Evolutionary conservation across 2,113 vertebrate species (phyloP), one percentile per base, ranked within the genome.

Genomic region (Myocastor coypus): DNA sequence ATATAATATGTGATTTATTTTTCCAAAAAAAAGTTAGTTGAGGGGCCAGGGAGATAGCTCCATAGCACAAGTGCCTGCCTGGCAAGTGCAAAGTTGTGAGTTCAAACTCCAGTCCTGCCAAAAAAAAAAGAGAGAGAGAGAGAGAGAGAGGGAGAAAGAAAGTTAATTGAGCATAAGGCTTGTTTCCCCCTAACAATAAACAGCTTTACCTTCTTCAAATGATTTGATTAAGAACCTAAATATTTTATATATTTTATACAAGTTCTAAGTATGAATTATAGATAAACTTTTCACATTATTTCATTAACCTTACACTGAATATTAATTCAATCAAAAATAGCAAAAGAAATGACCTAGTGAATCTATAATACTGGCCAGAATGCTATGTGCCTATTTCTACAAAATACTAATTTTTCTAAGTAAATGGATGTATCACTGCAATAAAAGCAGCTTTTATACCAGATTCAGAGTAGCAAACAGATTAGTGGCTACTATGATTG

Each of bases 251-350:
- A 61, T 55, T 84, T 89, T 83, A 88, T 73, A 71, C n/a, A 50
- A 75, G 7, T 73, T 77, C 52, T 10, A 14, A 83, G 3, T 34
- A 37, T 28, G 4, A 5, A 55, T 12, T 52, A 0, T 0, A 75
- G 0, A 73, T 10, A 12, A 77, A 69, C 84, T 59, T 57, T 52
- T 16, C 50, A 83, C 37, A 87, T 32, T 22, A 0, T 13, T 69
- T 17, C 57, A 93, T 78, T 93, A 80, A 83, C 94, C 52, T 83
- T 19, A 2, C n/a, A 40, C 7, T 97, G 80, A 63, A 28, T 80
- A 82, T 4, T 69, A 85, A n/a, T 83, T 66, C 64, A 84, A 85
- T 83, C 82, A 78, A 8, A 2, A 71, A 37, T 3, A 24, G 0
- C 75, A 10, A 83, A 91, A 95, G 32, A 88, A 16, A 14, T 64